Base-by-base conservation (phyloP, 1,140 invertebrate genomes). In the Caenorhabditis latens region DNA sequence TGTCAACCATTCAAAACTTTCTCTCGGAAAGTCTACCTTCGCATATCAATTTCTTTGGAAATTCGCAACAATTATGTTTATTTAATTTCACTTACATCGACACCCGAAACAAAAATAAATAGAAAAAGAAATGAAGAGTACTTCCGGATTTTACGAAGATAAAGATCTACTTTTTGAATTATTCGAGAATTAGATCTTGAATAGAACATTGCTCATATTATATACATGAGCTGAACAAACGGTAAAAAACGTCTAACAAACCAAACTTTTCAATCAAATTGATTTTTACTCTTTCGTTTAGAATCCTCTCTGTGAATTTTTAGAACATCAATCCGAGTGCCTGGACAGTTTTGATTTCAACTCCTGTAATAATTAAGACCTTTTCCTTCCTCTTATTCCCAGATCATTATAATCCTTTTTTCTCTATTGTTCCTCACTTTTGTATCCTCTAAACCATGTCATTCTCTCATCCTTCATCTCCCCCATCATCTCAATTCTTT, bases 81-180 rank as follows among this genome's bases (percentile, higher is more conserved):
- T 71, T 71, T 11, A 63, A 63, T 63, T 63, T 63, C 61, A 63
- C 32, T 63, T 63, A 63, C 61, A 63, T 63, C 61, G 61, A 63
- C 61, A 63, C 61, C 61, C 61, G 61, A 63, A 63, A 63, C 19
- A 21, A 63, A 63, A 63, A 63, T 63, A 63, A 63, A 63, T 63
- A 63, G 24, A 63, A 8, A 63, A 40, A 21, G 21, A 58, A 58
- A 58, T 9, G n/a, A 40, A 32, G 24, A 63, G 61, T 11, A 32
- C n/a, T 63, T 63, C 61, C 61, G 61, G 61, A 63, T 58, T 58
- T 58, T 58, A 19, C n/a, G 19, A n/a, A n/a, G 55, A 58, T 58
- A 58, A 11, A 53, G 50, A 4, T 53, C 0, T 0, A 53, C 50
- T 53, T 53, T 53, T 53, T 53, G 50, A 16, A 58, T 58, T 58